These are phyloP conservation scores for Mionectes olivaceus DNA, from an alignment of 2,797 vertebrate species.

Conservation along the genomic window DNA sequence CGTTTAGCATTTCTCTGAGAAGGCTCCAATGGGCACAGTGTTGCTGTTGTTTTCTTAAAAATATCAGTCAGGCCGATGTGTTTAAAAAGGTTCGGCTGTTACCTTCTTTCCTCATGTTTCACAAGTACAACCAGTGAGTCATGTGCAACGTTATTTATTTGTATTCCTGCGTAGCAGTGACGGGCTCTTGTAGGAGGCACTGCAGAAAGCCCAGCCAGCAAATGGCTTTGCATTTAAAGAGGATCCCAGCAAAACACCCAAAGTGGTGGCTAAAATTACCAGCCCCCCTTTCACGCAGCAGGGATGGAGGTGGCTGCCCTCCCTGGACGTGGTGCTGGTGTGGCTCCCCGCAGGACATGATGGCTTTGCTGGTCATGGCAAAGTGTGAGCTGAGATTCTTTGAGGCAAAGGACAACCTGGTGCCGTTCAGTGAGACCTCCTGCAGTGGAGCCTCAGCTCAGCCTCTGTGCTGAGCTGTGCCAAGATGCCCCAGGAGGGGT, in stretches of 20 bases:
- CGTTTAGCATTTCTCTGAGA: neutral
- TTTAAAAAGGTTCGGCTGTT: constrained; percentile 15
- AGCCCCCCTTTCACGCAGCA: neutral
- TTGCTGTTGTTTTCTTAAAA: constrained; percentile 21
- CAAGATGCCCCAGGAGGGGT: rapidly evolving
- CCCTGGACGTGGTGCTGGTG: rapidly evolving
- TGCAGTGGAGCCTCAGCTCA: neutral
- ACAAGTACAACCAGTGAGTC: constrained; percentile 22
- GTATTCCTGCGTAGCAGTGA: neutral
- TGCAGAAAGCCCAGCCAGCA: neutral
- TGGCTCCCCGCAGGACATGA: rapidly evolving
- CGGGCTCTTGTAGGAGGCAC: neutral
- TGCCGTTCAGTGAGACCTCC: neutral
- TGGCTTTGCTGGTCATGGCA: neutral
- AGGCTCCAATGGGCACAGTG: neutral
- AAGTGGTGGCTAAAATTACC: neutral
- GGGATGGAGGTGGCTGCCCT: neutral
- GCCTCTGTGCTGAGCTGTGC: neutral
- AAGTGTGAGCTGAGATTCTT: neutral
- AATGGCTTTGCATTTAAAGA: neutral
- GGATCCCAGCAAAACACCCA: neutral
- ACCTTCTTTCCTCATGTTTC: constrained; percentile 38
- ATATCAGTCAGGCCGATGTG: neutral
- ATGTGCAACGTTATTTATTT: constrained; percentile 16
- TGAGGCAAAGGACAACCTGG: neutral